Base-by-base conservation (phyloP, 2,113 vertebrate genomes). In the Neolamprologus tretocephalus region DNA sequence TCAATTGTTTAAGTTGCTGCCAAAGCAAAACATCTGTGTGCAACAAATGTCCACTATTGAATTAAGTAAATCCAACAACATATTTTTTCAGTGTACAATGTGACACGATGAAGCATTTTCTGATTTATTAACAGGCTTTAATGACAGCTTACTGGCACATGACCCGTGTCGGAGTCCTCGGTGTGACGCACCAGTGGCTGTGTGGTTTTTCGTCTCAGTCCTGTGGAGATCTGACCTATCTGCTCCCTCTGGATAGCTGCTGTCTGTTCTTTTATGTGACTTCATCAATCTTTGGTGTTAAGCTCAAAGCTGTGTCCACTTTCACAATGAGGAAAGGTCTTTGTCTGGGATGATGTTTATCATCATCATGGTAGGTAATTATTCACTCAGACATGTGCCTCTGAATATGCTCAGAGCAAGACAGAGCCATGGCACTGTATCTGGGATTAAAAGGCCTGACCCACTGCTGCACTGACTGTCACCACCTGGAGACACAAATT, bases 211-310 rank as follows among this genome's bases (percentile, higher is more conserved):
- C 83, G 85, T 82, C 85, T 63, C 47, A 66, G 87, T 83, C 40
- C 83, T 54, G 90, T 82, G 83, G 53, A 87, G 89, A 91, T 87
- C 81, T 89, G 88, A 90, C 92, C 91, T 26, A 53, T 92, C n/a
- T 10, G 21, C 90, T 90, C 88, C 86, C 87, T 89, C 78, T 37
- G 82, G 91, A 89, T 79, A 73, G 75, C 80, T 28, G 85, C 87
- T 82, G 86, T 92, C 93, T 81, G 53, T 86, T 63, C 75, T 86
- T 91, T 92, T 85, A 92, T 90, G 89, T 1, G 58, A 85, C 87
- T 89, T 90, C 92, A 92, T 95, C 92, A 92, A 87, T 93, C 92
- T 80, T 83, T 9, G n/a, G 63, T 35, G 78, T 91, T 84, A 90
- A 81, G 58, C 54, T 85, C 71, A n/a, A 13, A 61, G 84, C 90